phyloP scores from a whole-genome alignment of 2,113 vertebrate species.

The Cairina moschata region DNA sequence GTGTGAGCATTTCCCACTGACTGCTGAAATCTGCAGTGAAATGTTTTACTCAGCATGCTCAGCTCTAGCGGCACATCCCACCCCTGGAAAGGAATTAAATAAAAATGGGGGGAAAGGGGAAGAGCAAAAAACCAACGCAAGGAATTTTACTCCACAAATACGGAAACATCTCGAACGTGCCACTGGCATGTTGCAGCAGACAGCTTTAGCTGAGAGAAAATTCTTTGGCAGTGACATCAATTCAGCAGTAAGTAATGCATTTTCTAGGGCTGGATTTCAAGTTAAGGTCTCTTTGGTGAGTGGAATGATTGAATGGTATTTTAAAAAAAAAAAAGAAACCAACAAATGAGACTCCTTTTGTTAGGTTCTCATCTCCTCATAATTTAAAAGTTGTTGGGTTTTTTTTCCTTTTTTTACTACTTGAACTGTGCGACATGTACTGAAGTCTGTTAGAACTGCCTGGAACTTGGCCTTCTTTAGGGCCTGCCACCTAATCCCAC shows the following conservation, averaged over 20 bases:
- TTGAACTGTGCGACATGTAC: neutral
- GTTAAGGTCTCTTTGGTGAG: conserved; percentile 41
- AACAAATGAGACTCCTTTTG: neutral
- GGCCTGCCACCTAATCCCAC: neutral
- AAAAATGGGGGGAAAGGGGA: neutral
- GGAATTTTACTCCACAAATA: neutral
- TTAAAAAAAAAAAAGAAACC: neutral
- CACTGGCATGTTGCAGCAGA: conserved; percentile 63
- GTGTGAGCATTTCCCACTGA: fast-evolving
- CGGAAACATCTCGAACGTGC: conserved; percentile 27
- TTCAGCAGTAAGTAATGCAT: conserved; percentile 54
- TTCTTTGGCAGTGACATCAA: conserved; percentile 73
- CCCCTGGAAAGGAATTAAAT: neutral
- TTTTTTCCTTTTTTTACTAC: neutral
- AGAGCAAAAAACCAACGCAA: neutral
- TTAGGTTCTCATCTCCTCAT: neutral
- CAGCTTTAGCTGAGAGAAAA: conserved; percentile 60
- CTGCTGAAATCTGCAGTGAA: neutral
- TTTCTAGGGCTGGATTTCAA: conserved; percentile 58
- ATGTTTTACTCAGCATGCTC: neutral
- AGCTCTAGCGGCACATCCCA: neutral
- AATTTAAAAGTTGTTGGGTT: neutral
- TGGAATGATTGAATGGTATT: conserved; percentile 22
- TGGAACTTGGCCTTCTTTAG: neutral
- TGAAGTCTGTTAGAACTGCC: neutral